A percentile compares a stretch with the other conserved stretches of the same genome.
Evolutionary conservation across 2,797 vertebrate genomes (phyloP).

Genomic region (Ceyx erithaca): DNA sequence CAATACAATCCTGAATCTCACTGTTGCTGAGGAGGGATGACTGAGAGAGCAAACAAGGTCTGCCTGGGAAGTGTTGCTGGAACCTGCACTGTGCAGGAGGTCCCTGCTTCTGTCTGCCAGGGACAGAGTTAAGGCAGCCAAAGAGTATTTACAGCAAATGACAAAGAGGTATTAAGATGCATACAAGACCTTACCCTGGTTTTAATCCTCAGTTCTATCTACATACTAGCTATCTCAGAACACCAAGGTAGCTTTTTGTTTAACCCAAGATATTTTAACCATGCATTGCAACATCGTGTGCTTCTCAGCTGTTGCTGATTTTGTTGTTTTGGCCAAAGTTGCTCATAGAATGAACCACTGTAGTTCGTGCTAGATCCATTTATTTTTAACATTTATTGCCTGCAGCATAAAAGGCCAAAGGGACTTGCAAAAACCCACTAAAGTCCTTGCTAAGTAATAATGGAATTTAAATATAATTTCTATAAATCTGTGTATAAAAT

Average conservation of each 20-base stretch:
- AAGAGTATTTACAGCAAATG: neutral
- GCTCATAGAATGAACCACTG: neutral
- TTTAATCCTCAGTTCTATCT: constrained; percentile 18
- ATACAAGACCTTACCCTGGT: neutral
- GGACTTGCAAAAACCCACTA: neutral
- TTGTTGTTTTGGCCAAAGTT: neutral
- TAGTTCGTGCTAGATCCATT: neutral
- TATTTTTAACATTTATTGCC: neutral
- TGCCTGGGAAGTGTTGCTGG: neutral
- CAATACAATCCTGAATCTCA: neutral
- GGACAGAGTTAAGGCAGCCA: neutral
- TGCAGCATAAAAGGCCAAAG: neutral
- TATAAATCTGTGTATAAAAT: neutral
- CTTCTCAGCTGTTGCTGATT: neutral
- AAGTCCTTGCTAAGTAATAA: neutral
- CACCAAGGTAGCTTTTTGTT: neutral
- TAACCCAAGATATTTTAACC: neutral
- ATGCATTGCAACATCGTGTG: neutral
- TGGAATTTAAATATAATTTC: neutral
- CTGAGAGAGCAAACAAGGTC: neutral
- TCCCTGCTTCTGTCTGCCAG: neutral
- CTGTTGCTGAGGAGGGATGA: neutral
- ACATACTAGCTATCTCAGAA: neutral
- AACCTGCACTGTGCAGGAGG: neutral
- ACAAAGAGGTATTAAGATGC: neutral